Percentiles rank a stretch among this genome's conserved stretches.
These are phyloP conservation scores for Vannuccia rotundouncinata DNA, from an alignment of 2,888 invertebrate genomes.

Conservation along the genomic window DNA sequence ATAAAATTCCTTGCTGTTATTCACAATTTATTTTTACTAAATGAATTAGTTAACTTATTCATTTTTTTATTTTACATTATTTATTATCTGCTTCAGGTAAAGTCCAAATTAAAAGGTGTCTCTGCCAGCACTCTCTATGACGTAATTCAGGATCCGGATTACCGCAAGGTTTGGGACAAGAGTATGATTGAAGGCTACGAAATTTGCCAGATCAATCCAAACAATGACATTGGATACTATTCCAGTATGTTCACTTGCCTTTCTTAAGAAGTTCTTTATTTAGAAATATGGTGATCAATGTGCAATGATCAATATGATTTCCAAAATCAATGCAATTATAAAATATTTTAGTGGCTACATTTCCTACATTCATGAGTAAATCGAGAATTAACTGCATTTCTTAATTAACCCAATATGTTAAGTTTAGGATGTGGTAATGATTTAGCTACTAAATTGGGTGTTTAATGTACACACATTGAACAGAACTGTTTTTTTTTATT, in stretches of 20 bases:
- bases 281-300: background rate
- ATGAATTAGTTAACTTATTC: no score
- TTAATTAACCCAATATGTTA: no score
- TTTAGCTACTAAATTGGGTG: no score
- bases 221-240: constrained; percentile 86
- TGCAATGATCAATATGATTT: background rate
- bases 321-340: background rate
- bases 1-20: no score
- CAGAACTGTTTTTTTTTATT: no score
- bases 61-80: no score
- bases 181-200: constrained; percentile 79
- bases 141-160: constrained; percentile 81
- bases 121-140: constrained; percentile 72
- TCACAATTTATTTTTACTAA: no score
- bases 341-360: background rate
- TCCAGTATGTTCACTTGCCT: constrained; percentile 66
- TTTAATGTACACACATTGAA: no score
- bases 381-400: no score
- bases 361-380: no score
- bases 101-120: constrained; percentile 68
- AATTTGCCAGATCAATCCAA: constrained; percentile 81
- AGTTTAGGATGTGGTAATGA: no score
- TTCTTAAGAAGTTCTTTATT: no score
- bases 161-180: constrained; percentile 79
- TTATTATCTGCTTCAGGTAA: constrained; percentile 55